Evolutionary conservation across 2,113 vertebrate species (phyloP).

Genomic region (Antennarius striatus): DNA sequence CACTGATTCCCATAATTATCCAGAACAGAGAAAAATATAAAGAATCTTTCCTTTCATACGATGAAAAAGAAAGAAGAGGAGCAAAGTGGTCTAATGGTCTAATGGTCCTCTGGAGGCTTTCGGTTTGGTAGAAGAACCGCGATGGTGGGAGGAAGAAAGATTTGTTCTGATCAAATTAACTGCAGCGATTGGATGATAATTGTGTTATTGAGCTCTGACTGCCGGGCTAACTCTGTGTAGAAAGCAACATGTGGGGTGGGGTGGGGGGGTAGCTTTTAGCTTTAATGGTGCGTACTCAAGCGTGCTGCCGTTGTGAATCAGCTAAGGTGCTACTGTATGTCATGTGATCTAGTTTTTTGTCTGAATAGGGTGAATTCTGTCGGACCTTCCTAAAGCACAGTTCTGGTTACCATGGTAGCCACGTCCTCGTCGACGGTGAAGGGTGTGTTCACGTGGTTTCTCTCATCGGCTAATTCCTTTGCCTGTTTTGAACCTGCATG

Average conservation of each 20-base stretch:
- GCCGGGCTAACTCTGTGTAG: slow-evolving; percentile 34
- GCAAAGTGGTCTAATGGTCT: no score
- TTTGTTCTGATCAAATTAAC: slow-evolving; percentile 43
- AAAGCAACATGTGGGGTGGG: slow-evolving; percentile 20
- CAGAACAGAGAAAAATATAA: neutral
- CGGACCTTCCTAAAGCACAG: slow-evolving; percentile 25
- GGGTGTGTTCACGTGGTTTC: slow-evolving; percentile 33
- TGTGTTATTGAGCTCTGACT: slow-evolving; percentile 9
- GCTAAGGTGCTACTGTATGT: slow-evolving; percentile 1
- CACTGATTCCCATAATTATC: no score
- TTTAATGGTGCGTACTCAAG: no score
- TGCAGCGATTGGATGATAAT: slow-evolving; percentile 50
- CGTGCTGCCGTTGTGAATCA: no score
- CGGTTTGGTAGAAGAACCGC: neutral
- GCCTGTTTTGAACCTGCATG: neutral
- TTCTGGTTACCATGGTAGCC: slow-evolving; percentile 61
- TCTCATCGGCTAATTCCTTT: neutral
- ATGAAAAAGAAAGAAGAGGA: no score
- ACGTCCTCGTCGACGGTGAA: slow-evolving; percentile 27
- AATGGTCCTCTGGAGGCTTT: no score
- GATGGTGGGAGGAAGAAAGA: slow-evolving; percentile 1
- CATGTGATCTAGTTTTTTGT: slow-evolving; percentile 5
- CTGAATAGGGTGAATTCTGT: slow-evolving; percentile 41
- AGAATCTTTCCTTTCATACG: no score
- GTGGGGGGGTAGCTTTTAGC: no score